Evolutionary conservation across 2,797 vertebrate genomes (phyloP).

Genomic region (Gymnothorax javanicus): DNA sequence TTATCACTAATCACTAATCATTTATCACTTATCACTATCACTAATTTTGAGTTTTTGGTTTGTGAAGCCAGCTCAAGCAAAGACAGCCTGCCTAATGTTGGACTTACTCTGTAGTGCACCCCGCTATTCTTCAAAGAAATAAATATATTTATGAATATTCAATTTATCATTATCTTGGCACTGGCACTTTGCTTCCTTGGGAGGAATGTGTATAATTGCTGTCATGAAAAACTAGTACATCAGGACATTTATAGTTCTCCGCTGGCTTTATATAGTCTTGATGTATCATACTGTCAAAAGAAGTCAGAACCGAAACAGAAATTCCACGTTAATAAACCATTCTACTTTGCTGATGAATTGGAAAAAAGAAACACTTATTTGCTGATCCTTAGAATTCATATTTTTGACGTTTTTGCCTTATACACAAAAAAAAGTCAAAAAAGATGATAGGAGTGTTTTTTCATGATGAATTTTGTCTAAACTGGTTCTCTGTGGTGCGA

Average conservation of each 20-base stretch:
- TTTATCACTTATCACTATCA: too few species aligned
- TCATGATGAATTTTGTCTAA: not conserved
- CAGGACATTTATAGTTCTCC: not conserved
- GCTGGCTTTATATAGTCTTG: not conserved
- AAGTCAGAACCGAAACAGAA: not conserved
- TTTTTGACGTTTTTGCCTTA: not conserved
- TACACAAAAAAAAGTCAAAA: not conserved
- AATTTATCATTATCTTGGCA: not conserved
- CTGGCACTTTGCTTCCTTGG: not conserved
- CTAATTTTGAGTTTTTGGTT: too few species aligned
- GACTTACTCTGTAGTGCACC: too few species aligned
- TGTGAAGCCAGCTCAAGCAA: too few species aligned
- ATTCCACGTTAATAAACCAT: not conserved
- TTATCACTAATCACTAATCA: too few species aligned
- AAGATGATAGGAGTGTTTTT: not conserved
- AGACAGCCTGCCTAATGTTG: too few species aligned
- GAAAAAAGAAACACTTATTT: not conserved
- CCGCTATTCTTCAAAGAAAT: too few species aligned
- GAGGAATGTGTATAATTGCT: not conserved
- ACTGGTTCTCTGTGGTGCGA: not conserved
- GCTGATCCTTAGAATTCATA: not conserved
- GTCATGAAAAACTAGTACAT: not conserved
- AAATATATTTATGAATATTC: not conserved
- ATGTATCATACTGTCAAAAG: conserved; percentile 1
- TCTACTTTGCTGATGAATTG: not conserved